Evolutionary conservation across 2,888 invertebrate genomes (phyloP).

Genomic region (Laspeyria flexula): DNA sequence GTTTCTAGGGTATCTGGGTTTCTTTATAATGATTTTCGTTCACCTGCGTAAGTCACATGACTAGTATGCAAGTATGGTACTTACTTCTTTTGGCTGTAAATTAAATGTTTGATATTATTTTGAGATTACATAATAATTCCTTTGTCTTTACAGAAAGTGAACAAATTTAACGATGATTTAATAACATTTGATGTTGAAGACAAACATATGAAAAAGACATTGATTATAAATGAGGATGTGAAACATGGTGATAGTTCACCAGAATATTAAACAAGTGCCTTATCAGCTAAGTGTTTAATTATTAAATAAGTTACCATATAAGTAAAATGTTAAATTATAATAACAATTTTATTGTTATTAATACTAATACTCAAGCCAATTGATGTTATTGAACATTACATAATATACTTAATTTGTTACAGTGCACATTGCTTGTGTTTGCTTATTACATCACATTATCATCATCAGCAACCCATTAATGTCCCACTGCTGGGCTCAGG

Average conservation of each 20-base stretch:
- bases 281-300: conserved; percentile 48
- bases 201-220: conserved; percentile 61
- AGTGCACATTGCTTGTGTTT: conserved; percentile 19
- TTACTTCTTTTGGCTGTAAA: too few relatives aligned
- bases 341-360: conserved; percentile 30
- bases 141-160: conserved; percentile 66
- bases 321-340: conserved; percentile 25
- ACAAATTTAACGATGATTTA: conserved; percentile 65
- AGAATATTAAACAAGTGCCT: conserved; percentile 77
- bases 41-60: too few relatives aligned
- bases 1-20: too few relatives aligned
- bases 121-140: too few relatives aligned
- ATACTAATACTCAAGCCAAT: conserved; percentile 29
- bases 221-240: conserved; percentile 64
- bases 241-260: conserved; percentile 77
- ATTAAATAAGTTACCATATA: conserved; percentile 63
- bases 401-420: conserved; percentile 18
- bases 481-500: too few relatives aligned
- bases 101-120: too few relatives aligned
- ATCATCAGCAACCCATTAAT: too few relatives aligned
- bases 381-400: conserved; percentile 12
- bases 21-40: too few relatives aligned
- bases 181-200: conserved; percentile 79
- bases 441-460: background rate
- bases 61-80: too few relatives aligned